Percentiles rank a stretch among this genome's conserved stretches.
Conservation (phyloP, 2,113 vertebrate species). For the Elachura formosa region DNA sequence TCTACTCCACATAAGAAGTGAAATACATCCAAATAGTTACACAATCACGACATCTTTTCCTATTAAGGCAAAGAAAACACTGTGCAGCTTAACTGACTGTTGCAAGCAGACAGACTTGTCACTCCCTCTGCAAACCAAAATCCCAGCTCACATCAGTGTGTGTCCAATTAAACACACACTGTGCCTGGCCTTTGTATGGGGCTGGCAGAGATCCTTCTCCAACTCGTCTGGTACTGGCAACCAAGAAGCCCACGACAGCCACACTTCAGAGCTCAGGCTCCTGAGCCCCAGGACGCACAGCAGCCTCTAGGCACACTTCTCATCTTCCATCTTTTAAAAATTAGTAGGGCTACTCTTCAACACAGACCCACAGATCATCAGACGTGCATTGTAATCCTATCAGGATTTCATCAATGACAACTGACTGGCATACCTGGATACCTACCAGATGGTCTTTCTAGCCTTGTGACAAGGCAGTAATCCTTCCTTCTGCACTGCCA, state of each 20-base stretch:
- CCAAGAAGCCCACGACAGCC: neutral
- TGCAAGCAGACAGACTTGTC: neutral
- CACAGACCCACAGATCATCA: neutral
- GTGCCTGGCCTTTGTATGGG: neutral
- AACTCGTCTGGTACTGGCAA: neutral
- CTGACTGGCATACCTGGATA: neutral
- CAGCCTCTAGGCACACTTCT: neutral
- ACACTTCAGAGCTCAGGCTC: neutral
- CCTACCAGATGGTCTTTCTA: neutral
- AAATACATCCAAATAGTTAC: slow-evolving; percentile 39
- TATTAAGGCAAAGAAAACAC: slow-evolving; percentile 62
- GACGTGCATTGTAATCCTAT: neutral
- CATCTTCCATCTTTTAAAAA: neutral
- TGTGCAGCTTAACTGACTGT: slow-evolving; percentile 34
- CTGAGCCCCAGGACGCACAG: neutral
- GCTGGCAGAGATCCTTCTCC: neutral
- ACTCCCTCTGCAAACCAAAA: slow-evolving; percentile 28
- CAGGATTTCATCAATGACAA: neutral
- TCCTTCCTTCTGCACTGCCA: neutral
- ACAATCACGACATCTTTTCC: slow-evolving; percentile 51
- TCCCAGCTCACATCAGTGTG: neutral
- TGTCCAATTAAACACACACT: neutral
- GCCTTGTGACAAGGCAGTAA: neutral
- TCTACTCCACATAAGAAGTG: slow-evolving; percentile 13
- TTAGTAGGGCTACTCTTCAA: neutral